Percentiles rank a stretch among this genome's conserved stretches.
Conservation (phyloP, 2,888 invertebrate genomes). For the Steromphala cineraria region DNA sequence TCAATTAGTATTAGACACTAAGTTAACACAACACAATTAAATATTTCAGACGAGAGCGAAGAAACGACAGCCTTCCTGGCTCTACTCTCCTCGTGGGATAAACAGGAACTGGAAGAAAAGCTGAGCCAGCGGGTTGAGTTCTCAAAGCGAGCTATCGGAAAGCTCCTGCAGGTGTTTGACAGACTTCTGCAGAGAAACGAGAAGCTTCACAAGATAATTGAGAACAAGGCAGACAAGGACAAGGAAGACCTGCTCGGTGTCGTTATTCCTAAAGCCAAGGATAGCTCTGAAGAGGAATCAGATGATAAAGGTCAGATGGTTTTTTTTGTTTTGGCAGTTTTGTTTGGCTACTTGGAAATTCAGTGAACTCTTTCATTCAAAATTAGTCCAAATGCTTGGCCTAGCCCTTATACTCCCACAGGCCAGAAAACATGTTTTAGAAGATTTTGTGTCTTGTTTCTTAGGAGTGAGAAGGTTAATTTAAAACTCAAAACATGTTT, state of each 20-base stretch:
- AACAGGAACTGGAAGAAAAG: constrained; percentile 96
- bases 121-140: constrained; percentile 95
- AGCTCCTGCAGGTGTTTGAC: constrained; percentile 97
- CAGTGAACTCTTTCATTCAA: too few species aligned
- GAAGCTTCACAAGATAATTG: constrained; percentile 89
- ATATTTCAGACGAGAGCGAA: constrained; percentile 89
- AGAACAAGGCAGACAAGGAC: constrained; percentile 50
- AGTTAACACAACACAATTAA: too few species aligned
- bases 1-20: too few species aligned
- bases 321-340: too few species aligned
- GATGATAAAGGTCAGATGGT: constrained; percentile 38
- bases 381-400: too few species aligned
- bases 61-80: constrained; percentile 94
- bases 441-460: too few species aligned
- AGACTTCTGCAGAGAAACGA: constrained; percentile 95
- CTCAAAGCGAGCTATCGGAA: constrained; percentile 95
- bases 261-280: constrained; percentile 20
- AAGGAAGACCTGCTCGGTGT: constrained; percentile 19
- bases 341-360: too few species aligned
- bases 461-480: too few species aligned
- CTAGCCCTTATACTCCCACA: too few species aligned
- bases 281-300: constrained; percentile 23
- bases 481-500: too few species aligned
- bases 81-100: constrained; percentile 97
- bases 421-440: too few species aligned